Evolutionary conservation across 2,888 invertebrate species (phyloP), one percentile per base, ranked within the genome.

Genomic region (Noctua comes): DNA sequence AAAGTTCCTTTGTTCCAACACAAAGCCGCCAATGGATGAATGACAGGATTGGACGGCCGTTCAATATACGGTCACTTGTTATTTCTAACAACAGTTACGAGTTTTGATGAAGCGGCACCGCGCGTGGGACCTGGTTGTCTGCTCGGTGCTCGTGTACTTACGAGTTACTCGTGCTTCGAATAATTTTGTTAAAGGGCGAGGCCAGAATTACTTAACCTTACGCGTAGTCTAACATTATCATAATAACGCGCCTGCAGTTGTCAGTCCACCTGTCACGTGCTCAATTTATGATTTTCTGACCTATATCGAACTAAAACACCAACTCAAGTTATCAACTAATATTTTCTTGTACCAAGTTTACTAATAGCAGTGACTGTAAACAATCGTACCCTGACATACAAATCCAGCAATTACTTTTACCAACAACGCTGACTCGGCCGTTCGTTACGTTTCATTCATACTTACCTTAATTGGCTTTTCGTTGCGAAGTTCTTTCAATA

Each of bases 1-100:
- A 84, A 83, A 84, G 79, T 81, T 81, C 80, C 84, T 80, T 89
- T 88, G 87, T 88, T 78, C 76, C 18, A 65, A 75, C 68, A 87
- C 83, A 87, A 86, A 80, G 86, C 83, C 66, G 27, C n/a, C 85
- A 71, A 80, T 85, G 76, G 76, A 81, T 79, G 76, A 80, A 79
- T 77, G 82, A 75, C 83, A 83, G 84, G 79, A 73, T 81, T 79
- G 66, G 70, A 72, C 70, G 51, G 66, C 40, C 74, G 78, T 66
- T 80, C 70, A 76, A 77, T 78, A 79, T 80, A 74, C 79, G 51
- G 80, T 80, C 77, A 83, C 73, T 83, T 86, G 77, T 83, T 82
- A 83, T 80, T 83, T 85, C 74, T 77, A 83, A 79, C 78, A 85
- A 83, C 77, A 81, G 68, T 80, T 80, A 24, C 54, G 59, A 85